Evolutionary conservation across 2,113 vertebrate genomes (phyloP).

Genomic region (Bos taurus): ARS-UCD2.0 NC_037340.1:82061501-82062000

Average conservation of each 20-base stretch:
- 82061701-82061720: not conserved
- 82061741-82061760: accelerated
- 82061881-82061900: accelerated
- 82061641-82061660: not conserved
- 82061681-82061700: no score
- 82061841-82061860: no score
- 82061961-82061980: accelerated
- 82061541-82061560: accelerated
- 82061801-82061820: no score
- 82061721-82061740: not conserved
- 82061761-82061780: not conserved
- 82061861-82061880: not conserved
- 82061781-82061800: accelerated
- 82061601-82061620: not conserved
- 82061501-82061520: accelerated
- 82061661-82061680: no score
- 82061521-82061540: accelerated
- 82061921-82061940: accelerated
- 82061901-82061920: accelerated
- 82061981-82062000: accelerated
- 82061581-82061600: accelerated
- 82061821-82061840: not conserved
- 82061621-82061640: not conserved
- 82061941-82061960: accelerated
- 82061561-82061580: accelerated